Base-by-base conservation (phyloP, 1,140 invertebrate genomes). In the Zaprionus nigranus region DNA sequence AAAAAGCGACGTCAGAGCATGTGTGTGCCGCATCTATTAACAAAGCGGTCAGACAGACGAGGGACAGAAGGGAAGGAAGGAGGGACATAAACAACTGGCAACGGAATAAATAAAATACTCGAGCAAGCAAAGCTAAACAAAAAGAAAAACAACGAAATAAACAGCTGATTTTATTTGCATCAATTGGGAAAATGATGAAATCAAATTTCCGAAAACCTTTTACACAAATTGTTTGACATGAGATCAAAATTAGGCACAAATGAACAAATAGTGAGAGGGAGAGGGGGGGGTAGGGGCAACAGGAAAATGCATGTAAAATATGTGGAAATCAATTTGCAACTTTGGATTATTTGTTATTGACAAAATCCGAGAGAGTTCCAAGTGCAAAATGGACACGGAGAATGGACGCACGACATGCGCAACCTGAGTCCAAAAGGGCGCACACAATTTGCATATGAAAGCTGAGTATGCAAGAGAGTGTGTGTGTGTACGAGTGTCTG, bases 321-420 rank as follows among this genome's bases (percentile, higher is more conserved):
- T 84, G 81, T 75, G 62, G 53, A 28, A 86, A 86, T 86, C 80
- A 88, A 86, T 88, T 86, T 77, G 46, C 81, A 75, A 76, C 63
- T 68, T 69, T 60, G 63, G n/a, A 59, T 67, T 53, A 66, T 40
- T 43, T 46, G 20, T 71, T 34, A 34, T 34, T 70, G 58, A 75
- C 54, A 62, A 15, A 59, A 38, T 51, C 43, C 34, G 20, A 58
- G 46, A 65, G 64, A 69, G 83, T 54, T 76, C 67, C 72, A 61
- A 61, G 49, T 43, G 38, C 59, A 70, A 40, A n/a, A 53, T 43
- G 24, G 26, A 28, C 38, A 59, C 56, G 22, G 30, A 66, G 56
- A 9, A 65, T 34, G 30, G 3, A 38, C 36, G 38, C 22, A 54
- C 20, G 38, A 63, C 30, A 63, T 13, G 22, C 30, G 56, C 17